phyloP scores from a whole-genome alignment of 2,888 invertebrate species.

The Andrena fulva region DNA sequence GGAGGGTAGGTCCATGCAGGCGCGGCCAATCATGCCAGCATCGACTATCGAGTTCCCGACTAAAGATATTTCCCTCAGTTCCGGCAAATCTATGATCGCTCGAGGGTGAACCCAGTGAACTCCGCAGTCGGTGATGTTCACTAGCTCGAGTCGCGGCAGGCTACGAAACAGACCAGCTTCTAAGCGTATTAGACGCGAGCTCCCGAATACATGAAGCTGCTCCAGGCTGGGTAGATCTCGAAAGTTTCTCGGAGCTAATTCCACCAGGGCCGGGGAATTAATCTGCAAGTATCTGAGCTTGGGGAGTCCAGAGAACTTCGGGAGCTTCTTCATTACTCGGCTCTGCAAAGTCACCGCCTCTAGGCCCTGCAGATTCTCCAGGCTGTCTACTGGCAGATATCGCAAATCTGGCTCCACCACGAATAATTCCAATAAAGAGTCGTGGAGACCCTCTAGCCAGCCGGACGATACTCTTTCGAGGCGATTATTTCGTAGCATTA shows the following conservation, averaged over 20 bases:
- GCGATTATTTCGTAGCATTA: constrained; percentile 94
- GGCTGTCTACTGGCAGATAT: constrained; percentile 91
- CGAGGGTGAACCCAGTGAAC: constrained; percentile 92
- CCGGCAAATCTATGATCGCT: constrained; percentile 90
- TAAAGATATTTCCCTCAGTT: constrained; percentile 89
- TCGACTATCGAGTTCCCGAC: constrained; percentile 91
- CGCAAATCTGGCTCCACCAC: constrained; percentile 93
- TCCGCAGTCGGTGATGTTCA: constrained; percentile 92
- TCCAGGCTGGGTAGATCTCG: constrained; percentile 90
- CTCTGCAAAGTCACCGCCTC: constrained; percentile 94
- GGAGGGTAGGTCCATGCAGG: constrained; percentile 90
- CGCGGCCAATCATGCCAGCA: constrained; percentile 93
- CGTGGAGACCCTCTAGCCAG: constrained; percentile 92
- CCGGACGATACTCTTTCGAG: constrained; percentile 92
- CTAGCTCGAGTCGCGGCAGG: constrained; percentile 88
- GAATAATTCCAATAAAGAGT: constrained; percentile 92
- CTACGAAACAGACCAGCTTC: constrained; percentile 91
- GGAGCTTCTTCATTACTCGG: constrained; percentile 90
- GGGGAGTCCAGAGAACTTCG: constrained; percentile 89
- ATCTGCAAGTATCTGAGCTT: constrained; percentile 91
- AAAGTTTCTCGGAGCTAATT: constrained; percentile 89
- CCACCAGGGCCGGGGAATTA: constrained; percentile 89
- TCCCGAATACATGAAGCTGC: constrained; percentile 90
- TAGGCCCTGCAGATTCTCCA: constrained; percentile 90
- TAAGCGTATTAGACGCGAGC: constrained; percentile 88